These are phyloP conservation scores for Phoenicopterus ruber DNA, from an alignment of 2,113 vertebrate genomes.

Conservation along the genomic window DNA sequence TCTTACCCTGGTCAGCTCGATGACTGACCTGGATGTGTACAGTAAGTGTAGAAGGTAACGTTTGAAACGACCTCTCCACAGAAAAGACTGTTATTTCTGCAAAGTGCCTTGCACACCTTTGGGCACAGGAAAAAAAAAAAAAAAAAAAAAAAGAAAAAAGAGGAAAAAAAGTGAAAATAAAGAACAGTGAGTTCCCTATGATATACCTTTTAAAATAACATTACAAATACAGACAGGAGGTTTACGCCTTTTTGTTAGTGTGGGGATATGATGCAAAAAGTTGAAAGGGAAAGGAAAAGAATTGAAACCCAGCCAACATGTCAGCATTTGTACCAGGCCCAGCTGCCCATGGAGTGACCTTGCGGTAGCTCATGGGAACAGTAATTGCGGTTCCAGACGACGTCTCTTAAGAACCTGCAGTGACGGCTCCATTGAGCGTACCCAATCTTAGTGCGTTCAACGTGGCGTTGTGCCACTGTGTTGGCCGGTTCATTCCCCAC, in stretches of 20 bases:
- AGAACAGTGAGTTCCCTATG: not conserved
- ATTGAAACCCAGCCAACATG: not conserved
- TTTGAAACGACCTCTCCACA: not conserved
- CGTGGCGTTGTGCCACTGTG: slow-evolving; percentile 40
- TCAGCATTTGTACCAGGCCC: not conserved
- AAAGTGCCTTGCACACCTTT: slow-evolving; percentile 37
- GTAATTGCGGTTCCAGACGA: not conserved
- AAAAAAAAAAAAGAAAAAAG: not conserved
- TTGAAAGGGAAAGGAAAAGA: slow-evolving; percentile 9
- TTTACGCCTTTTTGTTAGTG: not conserved
- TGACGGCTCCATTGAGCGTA: not conserved
- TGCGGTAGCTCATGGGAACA: slow-evolving; percentile 21
- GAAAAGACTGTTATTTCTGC: not conserved
- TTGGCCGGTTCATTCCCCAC: slow-evolving; percentile 59
- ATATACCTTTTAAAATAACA: not conserved
- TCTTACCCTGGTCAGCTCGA: slow-evolving; percentile 2
- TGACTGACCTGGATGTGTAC: slow-evolving; percentile 30
- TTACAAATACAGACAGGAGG: not conserved
- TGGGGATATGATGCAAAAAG: not conserved
- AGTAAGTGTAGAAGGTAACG: slow-evolving; percentile 28
- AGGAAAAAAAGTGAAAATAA: not conserved
- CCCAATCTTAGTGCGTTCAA: not conserved
- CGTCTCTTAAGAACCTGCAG: not conserved
- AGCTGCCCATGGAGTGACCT: slow-evolving; percentile 40
- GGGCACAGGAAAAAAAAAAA: not conserved